Evolutionary conservation across 2,888 invertebrate genomes (phyloP).

Genomic region (Lymantria monacha): DNA sequence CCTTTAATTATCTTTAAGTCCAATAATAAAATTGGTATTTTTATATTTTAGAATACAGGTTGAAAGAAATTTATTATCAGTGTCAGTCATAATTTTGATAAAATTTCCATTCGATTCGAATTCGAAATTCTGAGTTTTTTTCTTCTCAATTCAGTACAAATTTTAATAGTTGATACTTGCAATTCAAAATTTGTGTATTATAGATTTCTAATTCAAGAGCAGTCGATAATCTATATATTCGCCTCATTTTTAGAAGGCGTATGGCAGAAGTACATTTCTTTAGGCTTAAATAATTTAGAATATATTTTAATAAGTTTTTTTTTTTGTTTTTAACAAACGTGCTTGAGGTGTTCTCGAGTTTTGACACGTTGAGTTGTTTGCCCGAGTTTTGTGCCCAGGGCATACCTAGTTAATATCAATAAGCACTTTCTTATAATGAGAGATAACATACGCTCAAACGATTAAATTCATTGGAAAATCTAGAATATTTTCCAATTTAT

Average conservation of each 20-base stretch:
- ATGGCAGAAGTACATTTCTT: constrained; percentile 56
- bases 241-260: constrained; percentile 35
- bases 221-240: constrained; percentile 34
- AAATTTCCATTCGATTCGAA: no score
- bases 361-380: constrained; percentile 42
- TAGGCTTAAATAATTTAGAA: constrained; percentile 32
- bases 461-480: constrained; percentile 27
- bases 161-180: no score
- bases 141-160: no score
- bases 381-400: constrained; percentile 45
- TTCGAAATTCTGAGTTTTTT: no score
- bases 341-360: constrained; percentile 47
- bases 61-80: no score
- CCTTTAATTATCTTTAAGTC: no score
- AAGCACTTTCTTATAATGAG: constrained; percentile 42
- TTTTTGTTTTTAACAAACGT: constrained; percentile 34
- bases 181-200: no score
- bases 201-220: not conserved
- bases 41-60: no score
- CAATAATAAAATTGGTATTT: no score
- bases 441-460: constrained; percentile 26
- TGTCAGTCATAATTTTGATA: no score
- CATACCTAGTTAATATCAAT: constrained; percentile 38
- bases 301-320: constrained; percentile 26
- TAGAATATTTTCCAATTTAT: constrained; percentile 23